Evolutionary conservation across 2,797 vertebrate genomes (phyloP).

Genomic region (Pagetopsis macropterus): DNA sequence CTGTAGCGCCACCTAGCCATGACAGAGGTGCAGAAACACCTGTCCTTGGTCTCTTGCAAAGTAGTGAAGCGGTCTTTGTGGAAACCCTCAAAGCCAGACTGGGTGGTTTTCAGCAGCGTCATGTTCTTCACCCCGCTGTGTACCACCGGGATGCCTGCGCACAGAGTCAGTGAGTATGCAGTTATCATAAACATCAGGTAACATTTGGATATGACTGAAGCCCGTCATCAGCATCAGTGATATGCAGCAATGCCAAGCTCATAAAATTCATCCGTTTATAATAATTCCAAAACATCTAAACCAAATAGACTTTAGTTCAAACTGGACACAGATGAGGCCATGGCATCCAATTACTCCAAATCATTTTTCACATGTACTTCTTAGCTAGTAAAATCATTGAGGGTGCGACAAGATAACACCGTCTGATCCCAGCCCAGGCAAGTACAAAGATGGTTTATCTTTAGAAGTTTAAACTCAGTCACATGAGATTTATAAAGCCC

Average conservation of each 20-base stretch:
- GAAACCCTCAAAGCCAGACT: conserved; percentile 95
- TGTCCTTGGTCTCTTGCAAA: conserved; percentile 88
- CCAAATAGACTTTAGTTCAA: conserved; percentile 2
- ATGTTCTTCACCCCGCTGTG: conserved; percentile 92
- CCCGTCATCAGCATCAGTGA: not conserved
- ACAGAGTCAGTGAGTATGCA: conserved; percentile 6
- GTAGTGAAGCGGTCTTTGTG: conserved; percentile 90
- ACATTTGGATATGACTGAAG: not conserved
- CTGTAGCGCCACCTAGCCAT: conserved; percentile 92
- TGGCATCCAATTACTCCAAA: not conserved
- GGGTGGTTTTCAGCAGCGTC: conserved; percentile 94
- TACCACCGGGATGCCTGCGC: conserved; percentile 85
- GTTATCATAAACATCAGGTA: not conserved
- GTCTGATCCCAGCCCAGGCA: not conserved
- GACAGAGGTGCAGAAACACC: conserved; percentile 91
- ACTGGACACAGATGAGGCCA: conserved; percentile 3
- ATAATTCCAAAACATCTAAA: not conserved
- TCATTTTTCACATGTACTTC: not conserved
- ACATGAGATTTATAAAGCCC: not conserved
- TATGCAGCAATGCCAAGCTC: not conserved
- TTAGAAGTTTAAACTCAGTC: not conserved
- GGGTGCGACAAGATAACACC: not conserved
- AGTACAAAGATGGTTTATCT: not conserved
- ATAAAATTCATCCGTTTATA: not conserved
- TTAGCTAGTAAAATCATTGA: not conserved